phyloP scores from a whole-genome alignment of 2,113 vertebrate genomes.

The Ammodytes marinus region DNA sequence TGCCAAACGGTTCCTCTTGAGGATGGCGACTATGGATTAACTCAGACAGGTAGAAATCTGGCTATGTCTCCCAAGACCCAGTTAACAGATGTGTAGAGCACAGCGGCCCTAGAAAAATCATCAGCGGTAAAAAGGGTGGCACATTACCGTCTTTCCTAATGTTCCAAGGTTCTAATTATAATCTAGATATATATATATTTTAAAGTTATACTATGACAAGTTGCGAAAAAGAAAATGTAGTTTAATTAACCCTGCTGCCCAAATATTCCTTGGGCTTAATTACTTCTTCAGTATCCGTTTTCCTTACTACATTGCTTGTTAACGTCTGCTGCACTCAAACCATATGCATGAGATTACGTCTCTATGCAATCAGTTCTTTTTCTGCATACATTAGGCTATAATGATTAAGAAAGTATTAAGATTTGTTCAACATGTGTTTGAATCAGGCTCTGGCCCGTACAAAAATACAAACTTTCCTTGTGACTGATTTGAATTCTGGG shows the following conservation, averaged over 20 bases:
- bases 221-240: neutral
- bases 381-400: neutral
- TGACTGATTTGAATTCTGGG: neutral
- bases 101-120: slow-evolving; percentile 8
- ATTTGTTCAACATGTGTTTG: neutral
- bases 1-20: neutral
- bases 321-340: too few species aligned
- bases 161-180: neutral
- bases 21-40: slow-evolving; percentile 9
- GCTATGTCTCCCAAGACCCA: neutral
- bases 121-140: neutral
- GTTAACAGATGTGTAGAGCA: slow-evolving; percentile 8
- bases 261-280: too few species aligned
- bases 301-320: too few species aligned
- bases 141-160: neutral
- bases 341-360: too few species aligned
- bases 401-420: neutral
- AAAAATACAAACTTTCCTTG: neutral
- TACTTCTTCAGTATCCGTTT: too few species aligned
- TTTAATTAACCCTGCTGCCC: neutral
- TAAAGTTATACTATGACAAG: neutral
- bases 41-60: slow-evolving; percentile 27
- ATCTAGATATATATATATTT: neutral
- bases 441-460: neutral
- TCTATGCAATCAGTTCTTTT: neutral